phyloP scores from a whole-genome alignment of 2,113 vertebrate species.

The Myodes glareolus region DNA sequence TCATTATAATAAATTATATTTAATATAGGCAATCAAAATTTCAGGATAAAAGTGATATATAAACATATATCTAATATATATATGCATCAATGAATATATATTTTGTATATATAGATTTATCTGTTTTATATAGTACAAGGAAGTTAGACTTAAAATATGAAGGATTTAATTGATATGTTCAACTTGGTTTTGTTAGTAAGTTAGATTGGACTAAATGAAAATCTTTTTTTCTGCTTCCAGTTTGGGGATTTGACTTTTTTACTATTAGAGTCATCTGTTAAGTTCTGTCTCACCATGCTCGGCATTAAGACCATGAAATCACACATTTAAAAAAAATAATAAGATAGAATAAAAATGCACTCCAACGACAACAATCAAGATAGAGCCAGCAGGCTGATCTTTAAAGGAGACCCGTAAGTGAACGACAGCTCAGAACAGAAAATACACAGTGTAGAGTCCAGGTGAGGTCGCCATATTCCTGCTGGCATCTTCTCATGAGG shows the following conservation, averaged over 20 bases:
- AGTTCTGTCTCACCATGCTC: constrained; percentile 40
- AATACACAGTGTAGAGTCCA: neutral
- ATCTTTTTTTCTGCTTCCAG: constrained; percentile 46
- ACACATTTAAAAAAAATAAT: neutral
- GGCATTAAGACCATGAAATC: constrained; percentile 16
- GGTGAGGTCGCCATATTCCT: neutral
- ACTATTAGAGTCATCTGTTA: constrained; percentile 65
- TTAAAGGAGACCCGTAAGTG: constrained; percentile 73
- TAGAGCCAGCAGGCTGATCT: constrained; percentile 53
- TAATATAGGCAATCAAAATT: constrained; percentile 21
- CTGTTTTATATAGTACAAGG: neutral
- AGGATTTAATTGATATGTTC: constrained; percentile 1
- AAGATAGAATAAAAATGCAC: neutral
- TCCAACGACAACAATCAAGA: constrained; percentile 37
- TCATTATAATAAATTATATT: constrained; percentile 44
- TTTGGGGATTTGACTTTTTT: constrained; percentile 50
- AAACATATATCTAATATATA: neutral
- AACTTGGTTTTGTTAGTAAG: constrained; percentile 31
- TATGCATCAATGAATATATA: neutral
- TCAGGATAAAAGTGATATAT: constrained; percentile 27
- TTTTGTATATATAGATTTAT: too few relatives aligned
- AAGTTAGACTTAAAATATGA: constrained; percentile 41
- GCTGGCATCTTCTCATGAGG: neutral
- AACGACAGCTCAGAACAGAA: constrained; percentile 31
- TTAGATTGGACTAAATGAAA: constrained; percentile 35